Evolutionary conservation across 2,797 vertebrate genomes (phyloP), one percentile per base, ranked within the genome.

Genomic region (Simalia tracyae): DNA sequence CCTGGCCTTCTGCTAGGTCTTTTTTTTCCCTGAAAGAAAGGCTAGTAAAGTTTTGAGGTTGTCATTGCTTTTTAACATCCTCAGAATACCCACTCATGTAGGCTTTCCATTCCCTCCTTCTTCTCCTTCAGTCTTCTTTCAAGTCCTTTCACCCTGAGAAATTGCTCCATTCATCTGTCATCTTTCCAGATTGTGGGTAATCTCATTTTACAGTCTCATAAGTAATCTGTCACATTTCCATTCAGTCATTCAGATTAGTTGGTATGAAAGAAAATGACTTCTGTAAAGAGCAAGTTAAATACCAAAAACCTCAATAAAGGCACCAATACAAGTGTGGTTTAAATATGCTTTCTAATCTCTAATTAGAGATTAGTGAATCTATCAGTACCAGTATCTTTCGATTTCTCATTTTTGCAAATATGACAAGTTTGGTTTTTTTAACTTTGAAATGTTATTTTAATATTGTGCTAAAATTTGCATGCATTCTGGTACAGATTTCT

Each of bases 151-250:
- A 9, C 5, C 88, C 19, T 54, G 0, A 46, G 11, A 68, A 42
- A 2, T 7, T 68, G 19, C 31, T 26, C 63, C 31, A 59, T 36
- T 84, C n/a, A 59, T 28, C 46, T 68, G 56, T 86, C 28, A 24
- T 22, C 7, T 89, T 89, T 89, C 56, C 63, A 86, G 54, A 60
- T 26, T 24, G 63, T 31, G 54, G 88, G 85, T 89, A 56, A 31
- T 85, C 81, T 72, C 84, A 72, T 57, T 7, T 42, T 60, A 26
- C 56, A 36, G 28, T n/a, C 28, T 60, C 26, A 61, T 46, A 81
- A 24, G 8, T 68, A 85, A 68, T 28, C 15, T 92, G 61, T 92
- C 63, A 89, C 4, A 46, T 89, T 89, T 89, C 88, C 63, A 28
- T 54, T 76, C 14, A 7, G 36, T 76, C 64, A 89, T 36, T 92